Conservation (phyloP, 2,888 invertebrate genomes). For the Glyphotaelius pellucidus region DNA sequence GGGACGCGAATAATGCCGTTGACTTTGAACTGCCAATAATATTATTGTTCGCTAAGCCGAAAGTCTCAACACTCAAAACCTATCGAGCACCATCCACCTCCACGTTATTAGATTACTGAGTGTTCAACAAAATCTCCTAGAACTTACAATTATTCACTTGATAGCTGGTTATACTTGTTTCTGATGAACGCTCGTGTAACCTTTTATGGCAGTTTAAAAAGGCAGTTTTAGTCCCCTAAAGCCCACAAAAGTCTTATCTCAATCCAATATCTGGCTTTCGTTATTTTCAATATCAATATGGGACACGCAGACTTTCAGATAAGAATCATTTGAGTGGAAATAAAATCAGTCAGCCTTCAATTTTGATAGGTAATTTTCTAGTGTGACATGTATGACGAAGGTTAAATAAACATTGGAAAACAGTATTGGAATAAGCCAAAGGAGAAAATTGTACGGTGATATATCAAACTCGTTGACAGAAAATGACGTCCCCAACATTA, state of each 20-base stretch:
- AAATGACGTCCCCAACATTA: neutral
- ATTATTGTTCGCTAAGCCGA: conserved; percentile 2
- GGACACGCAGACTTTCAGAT: neutral
- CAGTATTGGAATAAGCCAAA: neutral
- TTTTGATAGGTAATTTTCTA: neutral
- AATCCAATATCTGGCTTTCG: neutral
- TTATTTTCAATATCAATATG: neutral
- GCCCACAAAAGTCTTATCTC: neutral
- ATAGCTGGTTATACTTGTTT: neutral
- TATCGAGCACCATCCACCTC: neutral
- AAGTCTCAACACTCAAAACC: neutral
- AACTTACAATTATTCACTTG: neutral
- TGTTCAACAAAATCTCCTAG: neutral
- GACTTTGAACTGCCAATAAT: conserved; percentile 2
- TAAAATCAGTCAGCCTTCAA: neutral
- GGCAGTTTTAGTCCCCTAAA: neutral
- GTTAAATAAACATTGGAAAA: neutral
- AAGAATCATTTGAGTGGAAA: neutral
- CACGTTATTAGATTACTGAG: neutral
- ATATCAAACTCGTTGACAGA: neutral
- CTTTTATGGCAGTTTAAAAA: neutral
- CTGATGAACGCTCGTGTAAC: neutral
- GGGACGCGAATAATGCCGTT: neutral
- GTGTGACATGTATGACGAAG: neutral
- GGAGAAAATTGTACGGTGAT: neutral